These are phyloP conservation scores for Helicolenus hilgendorfi DNA, from an alignment of 2,797 vertebrate species.

Conservation along the genomic window DNA sequence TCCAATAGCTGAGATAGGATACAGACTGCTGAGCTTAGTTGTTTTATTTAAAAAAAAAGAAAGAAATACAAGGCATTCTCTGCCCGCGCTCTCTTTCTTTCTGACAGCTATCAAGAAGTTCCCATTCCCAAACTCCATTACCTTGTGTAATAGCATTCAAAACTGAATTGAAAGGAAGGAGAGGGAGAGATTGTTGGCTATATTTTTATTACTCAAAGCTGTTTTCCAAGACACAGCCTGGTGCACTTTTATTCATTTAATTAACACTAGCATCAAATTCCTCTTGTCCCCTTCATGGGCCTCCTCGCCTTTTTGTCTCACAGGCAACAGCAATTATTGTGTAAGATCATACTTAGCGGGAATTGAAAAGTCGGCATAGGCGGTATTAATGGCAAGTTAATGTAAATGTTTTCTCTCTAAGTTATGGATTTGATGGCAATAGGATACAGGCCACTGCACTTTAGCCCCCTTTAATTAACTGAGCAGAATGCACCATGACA, in stretches of 20 bases:
- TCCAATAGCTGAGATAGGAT: conserved; percentile 96
- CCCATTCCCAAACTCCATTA: conserved; percentile 95
- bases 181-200: conserved; percentile 93
- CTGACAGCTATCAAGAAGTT: conserved; percentile 94
- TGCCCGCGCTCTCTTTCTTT: conserved; percentile 75
- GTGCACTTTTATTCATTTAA: conserved; percentile 94
- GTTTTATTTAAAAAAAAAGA: conserved; percentile 90
- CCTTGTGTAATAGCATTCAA: conserved; percentile 95
- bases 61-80: conserved; percentile 91
- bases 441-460: conserved; percentile 91
- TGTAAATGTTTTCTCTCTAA: conserved; percentile 89
- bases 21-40: conserved; percentile 97
- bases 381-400: conserved; percentile 88
- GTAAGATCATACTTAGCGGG: conserved; percentile 85
- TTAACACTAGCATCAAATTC: conserved; percentile 93
- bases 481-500: conserved; percentile 88
- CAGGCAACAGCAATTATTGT: conserved; percentile 83
- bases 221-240: conserved; percentile 88
- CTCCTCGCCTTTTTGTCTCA: conserved; percentile 78
- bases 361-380: conserved; percentile 84
- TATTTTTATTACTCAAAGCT: conserved; percentile 90
- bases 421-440: conserved; percentile 91
- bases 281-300: conserved; percentile 76
- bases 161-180: conserved; percentile 84
- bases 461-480: conserved; percentile 91